Conservation (phyloP, 2,797 vertebrate species). For the Tragopan temminckii region DNA sequence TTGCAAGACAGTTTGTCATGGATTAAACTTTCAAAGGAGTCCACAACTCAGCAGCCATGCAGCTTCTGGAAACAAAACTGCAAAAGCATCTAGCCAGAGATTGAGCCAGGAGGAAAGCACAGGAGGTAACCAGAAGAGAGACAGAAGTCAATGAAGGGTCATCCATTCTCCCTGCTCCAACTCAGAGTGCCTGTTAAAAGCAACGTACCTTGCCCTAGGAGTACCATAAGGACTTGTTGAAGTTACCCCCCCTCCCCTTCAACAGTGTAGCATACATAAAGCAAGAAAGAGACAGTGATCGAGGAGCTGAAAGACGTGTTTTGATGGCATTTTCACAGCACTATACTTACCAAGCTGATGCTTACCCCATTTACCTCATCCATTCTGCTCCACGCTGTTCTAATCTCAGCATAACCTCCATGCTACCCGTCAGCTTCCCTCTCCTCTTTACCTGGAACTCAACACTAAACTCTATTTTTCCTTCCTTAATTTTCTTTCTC, state of each 20-base stretch:
- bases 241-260: neutral
- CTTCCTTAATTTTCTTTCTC: neutral
- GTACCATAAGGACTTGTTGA: neutral
- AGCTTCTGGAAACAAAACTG: neutral
- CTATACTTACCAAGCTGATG: neutral
- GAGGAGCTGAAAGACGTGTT: neutral
- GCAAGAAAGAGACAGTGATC: neutral
- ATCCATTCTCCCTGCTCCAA: neutral
- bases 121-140: neutral
- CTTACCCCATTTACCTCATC: neutral
- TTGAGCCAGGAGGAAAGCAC: neutral
- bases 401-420: neutral
- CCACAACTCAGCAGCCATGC: neutral
- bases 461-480: neutral
- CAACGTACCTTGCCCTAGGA: neutral
- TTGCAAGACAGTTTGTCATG: neutral
- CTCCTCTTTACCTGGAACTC: neutral
- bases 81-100: neutral
- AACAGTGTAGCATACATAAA: neutral
- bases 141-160: neutral
- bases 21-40: neutral
- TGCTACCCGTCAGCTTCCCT: neutral
- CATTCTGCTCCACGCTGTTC: neutral
- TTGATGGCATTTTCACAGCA: neutral
- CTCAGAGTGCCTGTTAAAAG: rapidly evolving